Evolutionary conservation across 2,113 vertebrate genomes (phyloP).

Genomic region (Tragulus kanchil): DNA sequence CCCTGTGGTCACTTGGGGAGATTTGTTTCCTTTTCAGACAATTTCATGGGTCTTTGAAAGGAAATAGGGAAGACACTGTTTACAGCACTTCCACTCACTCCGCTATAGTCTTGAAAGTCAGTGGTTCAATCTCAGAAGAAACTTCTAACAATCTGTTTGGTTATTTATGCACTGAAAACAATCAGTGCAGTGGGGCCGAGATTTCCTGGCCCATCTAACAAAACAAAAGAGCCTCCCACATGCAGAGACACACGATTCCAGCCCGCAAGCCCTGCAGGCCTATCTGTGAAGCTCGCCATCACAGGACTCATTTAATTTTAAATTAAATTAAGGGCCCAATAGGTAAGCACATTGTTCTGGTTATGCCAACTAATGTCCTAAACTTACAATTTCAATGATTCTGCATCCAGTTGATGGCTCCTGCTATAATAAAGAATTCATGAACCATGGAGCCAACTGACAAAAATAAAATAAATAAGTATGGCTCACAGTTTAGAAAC

Average conservation of each 20-base stretch:
- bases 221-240: constrained; percentile 54
- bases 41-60: constrained; percentile 66
- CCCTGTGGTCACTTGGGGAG: background rate
- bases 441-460: constrained; percentile 22
- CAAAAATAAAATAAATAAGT: constrained; percentile 78
- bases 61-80: constrained; percentile 54
- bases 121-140: constrained; percentile 36
- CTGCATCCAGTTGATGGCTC: background rate
- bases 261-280: background rate
- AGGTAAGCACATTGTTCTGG: constrained; percentile 61
- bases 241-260: background rate
- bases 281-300: constrained; percentile 53
- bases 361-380: constrained; percentile 69
- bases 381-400: constrained; percentile 37
- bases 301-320: constrained; percentile 74
- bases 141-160: background rate
- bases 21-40: constrained; percentile 56
- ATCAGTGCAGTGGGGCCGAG: constrained; percentile 49
- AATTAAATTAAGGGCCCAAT: constrained; percentile 79
- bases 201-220: constrained; percentile 21
- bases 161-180: constrained; percentile 21
- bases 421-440: constrained; percentile 44
- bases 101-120: constrained; percentile 46
- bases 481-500: constrained; percentile 46
- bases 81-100: constrained; percentile 15